These are phyloP conservation scores for Dermolepida albohirtum DNA, from an alignment of 2,888 invertebrate species.

Conservation along the genomic window DNA sequence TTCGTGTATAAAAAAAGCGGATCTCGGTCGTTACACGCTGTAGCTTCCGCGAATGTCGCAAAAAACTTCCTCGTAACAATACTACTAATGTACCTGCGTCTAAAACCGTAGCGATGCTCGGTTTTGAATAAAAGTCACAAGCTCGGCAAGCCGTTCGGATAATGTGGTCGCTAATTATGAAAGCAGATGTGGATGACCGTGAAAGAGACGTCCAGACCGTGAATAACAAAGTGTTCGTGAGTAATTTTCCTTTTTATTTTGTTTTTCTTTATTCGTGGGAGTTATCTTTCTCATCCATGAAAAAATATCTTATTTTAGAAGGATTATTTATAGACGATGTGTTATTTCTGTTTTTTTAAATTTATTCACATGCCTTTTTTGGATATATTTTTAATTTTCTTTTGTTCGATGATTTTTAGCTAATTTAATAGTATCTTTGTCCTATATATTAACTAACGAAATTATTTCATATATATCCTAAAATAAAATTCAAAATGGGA, in stretches of 20 bases:
- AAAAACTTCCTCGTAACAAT: slow-evolving; percentile 1
- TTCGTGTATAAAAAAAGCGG: slow-evolving; percentile 25
- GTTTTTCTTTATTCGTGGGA: background rate
- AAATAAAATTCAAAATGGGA: no score
- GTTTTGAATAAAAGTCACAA: slow-evolving; percentile 17
- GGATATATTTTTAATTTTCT: no score
- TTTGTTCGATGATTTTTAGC: no score
- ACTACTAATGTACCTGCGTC: slow-evolving; percentile 11
- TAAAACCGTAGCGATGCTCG: background rate
- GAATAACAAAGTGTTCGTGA: slow-evolving; percentile 4
- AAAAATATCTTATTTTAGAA: no score
- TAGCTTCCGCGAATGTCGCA: slow-evolving; percentile 31
- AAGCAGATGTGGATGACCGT: slow-evolving; percentile 33
- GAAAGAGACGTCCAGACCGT: slow-evolving; percentile 10
- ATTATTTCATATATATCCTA: no score
- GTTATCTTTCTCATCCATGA: no score
- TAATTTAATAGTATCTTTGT: no score
- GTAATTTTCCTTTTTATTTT: slow-evolving; percentile 18
- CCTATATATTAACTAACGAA: no score
- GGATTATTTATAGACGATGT: no score
- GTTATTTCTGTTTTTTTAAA: no score
- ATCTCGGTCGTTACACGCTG: slow-evolving; percentile 20
- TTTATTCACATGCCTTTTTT: no score
- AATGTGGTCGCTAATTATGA: slow-evolving; percentile 36
- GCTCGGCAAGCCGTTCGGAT: slow-evolving; percentile 2